Percentiles rank a stretch among this genome's conserved stretches.
Conservation (phyloP, 2,113 vertebrate genomes). For the Hippocampus guttulatus region DNA sequence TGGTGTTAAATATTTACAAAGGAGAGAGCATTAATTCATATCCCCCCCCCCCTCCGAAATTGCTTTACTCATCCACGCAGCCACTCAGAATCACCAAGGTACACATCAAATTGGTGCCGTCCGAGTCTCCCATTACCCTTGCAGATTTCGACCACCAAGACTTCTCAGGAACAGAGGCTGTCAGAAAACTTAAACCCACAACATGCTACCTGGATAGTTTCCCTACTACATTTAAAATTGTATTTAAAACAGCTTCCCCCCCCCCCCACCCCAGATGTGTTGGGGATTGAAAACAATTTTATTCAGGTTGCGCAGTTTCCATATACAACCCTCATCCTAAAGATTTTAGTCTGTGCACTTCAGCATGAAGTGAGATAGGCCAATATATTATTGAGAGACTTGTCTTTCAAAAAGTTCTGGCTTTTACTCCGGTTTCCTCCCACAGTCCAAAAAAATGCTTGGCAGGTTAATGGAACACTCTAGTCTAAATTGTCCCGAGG, state of each 20-base stretch:
- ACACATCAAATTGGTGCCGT: not conserved
- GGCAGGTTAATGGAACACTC: no score
- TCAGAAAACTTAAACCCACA: not conserved
- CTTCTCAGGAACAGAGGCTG: not conserved
- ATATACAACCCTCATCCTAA: not conserved
- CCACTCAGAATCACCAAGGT: not conserved
- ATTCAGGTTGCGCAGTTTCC: not conserved
- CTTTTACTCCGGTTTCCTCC: no score
- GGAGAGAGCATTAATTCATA: constrained; percentile 63
- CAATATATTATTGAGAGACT: not conserved
- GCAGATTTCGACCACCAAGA: not conserved
- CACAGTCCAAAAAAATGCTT: no score
- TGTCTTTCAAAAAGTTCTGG: not conserved
- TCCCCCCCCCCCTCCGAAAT: constrained; percentile 51
- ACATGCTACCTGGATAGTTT: not conserved
- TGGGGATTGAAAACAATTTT: not conserved
- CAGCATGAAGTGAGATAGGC: not conserved
- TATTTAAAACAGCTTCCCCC: not conserved
- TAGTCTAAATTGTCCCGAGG: no score
- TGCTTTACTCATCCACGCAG: constrained; percentile 31
- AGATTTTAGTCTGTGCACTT: not conserved
- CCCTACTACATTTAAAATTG: not conserved
- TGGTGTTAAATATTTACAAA: constrained; percentile 71
- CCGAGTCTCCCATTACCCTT: not conserved
- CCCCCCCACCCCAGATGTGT: not conserved